Evolutionary conservation across 2,113 vertebrate genomes (phyloP).

Genomic region (Podarcis muralis): DNA sequence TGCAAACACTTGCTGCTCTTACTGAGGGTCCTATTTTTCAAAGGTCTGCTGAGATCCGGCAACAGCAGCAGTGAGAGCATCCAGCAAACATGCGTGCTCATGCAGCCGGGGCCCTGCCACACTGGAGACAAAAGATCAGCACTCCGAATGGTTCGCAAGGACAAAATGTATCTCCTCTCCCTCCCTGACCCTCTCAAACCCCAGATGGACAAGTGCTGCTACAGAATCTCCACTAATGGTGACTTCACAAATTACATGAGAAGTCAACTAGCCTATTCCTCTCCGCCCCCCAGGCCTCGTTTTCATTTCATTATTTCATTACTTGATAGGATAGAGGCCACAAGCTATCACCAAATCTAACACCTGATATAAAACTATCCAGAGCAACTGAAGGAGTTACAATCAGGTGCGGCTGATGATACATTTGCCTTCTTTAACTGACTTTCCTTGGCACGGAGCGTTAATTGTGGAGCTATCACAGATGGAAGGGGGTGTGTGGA

Average conservation of each 20-base stretch:
- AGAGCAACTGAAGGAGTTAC: not conserved
- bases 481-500: not conserved
- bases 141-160: not conserved
- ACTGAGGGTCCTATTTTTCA: conserved; percentile 59
- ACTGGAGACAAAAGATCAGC: not conserved
- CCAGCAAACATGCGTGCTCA: conserved; percentile 2
- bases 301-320: not conserved
- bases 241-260: too few species aligned
- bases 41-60: conserved; percentile 53
- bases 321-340: not conserved
- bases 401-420: not conserved
- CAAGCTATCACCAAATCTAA: not conserved
- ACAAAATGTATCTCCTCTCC: too few species aligned
- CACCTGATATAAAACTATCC: not conserved
- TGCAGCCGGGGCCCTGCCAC: not conserved
- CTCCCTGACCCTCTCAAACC: not conserved
- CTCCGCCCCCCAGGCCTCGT: too few species aligned
- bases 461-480: not conserved
- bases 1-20: conserved; percentile 67
- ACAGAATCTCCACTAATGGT: not conserved
- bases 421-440: not conserved
- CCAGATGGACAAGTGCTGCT: not conserved
- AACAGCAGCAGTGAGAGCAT: conserved; percentile 28
- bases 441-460: conserved; percentile 14
- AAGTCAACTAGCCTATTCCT: not conserved